These are phyloP conservation scores for Periophthalmus magnuspinnatus DNA, from an alignment of 2,797 vertebrate species.

Conservation along the genomic window DNA sequence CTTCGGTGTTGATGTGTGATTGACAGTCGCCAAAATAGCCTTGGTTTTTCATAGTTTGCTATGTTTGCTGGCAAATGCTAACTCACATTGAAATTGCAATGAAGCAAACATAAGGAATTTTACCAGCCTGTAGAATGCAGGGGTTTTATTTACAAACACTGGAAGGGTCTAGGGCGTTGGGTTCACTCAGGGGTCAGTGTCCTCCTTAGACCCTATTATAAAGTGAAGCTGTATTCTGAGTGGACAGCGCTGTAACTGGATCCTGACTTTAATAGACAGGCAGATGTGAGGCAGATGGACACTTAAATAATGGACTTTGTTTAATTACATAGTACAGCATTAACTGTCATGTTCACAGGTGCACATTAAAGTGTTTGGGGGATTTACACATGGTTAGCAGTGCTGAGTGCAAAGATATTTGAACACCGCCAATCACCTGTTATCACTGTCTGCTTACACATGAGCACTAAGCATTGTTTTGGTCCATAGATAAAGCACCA, in stretches of 20 bases:
- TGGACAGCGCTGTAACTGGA: background rate
- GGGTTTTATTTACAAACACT: no score
- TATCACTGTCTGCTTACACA: background rate
- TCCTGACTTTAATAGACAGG: slow-evolving; percentile 19
- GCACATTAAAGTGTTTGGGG: background rate
- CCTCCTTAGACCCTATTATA: slow-evolving; percentile 35
- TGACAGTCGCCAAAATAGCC: no score
- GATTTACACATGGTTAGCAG: background rate
- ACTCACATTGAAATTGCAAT: no score
- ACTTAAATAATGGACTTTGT: slow-evolving; percentile 16
- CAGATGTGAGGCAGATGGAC: slow-evolving; percentile 52
- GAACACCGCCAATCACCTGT: background rate
- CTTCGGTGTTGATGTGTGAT: no score
- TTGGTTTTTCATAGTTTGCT: no score
- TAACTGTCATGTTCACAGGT: no score
- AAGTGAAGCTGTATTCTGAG: slow-evolving; percentile 48
- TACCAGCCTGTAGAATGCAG: no score
- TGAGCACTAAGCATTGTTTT: background rate
- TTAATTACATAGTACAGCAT: no score
- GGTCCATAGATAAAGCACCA: background rate
- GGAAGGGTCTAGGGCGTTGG: background rate
- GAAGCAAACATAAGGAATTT: no score
- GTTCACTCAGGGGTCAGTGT: slow-evolving; percentile 11
- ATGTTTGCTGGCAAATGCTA: no score
- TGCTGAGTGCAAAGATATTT: background rate